These are phyloP conservation scores for Cirrhinus molitorella DNA, from an alignment of 2,797 vertebrate species.

Conservation along the genomic window DNA sequence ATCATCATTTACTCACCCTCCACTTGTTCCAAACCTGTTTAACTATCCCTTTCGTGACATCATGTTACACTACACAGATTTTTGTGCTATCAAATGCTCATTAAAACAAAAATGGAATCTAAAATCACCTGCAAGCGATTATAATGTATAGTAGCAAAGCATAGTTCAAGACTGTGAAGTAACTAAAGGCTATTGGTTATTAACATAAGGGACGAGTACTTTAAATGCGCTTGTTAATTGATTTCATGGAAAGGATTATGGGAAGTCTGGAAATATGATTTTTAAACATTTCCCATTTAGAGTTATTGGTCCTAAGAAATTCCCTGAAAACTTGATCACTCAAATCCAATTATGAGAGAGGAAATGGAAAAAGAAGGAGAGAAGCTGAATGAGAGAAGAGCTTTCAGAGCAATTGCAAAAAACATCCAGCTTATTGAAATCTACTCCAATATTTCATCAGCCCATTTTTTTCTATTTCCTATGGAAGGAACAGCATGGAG, in stretches of 20 bases:
- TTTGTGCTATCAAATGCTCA: not conserved
- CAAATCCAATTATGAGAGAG: not conserved
- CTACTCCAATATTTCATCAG: conserved; percentile 30
- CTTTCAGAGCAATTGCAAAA: not conserved
- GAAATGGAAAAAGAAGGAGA: not conserved
- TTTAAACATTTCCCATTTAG: conserved; percentile 1
- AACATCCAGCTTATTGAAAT: conserved; percentile 22
- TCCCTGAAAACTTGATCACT: conserved; percentile 6
- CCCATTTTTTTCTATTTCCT: conserved; percentile 19
- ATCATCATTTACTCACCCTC: not conserved
- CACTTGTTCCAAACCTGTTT: not conserved
- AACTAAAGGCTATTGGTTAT: not conserved
- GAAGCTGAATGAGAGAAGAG: not conserved
- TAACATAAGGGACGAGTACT: not conserved
- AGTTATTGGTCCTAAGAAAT: conserved; percentile 5
- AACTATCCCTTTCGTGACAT: not conserved
- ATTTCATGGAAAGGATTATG: not conserved
- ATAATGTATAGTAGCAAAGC: not conserved
- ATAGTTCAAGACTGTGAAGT: not conserved
- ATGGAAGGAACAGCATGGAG: conserved; percentile 10
- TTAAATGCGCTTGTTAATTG: not conserved
- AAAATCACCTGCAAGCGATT: not conserved
- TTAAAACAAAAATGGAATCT: no score
- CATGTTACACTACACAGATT: not conserved
- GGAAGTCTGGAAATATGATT: not conserved